Evolutionary conservation across 2,113 vertebrate species (phyloP), one percentile per base, ranked within the genome.

Genomic region (Prietella phreatophila): DNA sequence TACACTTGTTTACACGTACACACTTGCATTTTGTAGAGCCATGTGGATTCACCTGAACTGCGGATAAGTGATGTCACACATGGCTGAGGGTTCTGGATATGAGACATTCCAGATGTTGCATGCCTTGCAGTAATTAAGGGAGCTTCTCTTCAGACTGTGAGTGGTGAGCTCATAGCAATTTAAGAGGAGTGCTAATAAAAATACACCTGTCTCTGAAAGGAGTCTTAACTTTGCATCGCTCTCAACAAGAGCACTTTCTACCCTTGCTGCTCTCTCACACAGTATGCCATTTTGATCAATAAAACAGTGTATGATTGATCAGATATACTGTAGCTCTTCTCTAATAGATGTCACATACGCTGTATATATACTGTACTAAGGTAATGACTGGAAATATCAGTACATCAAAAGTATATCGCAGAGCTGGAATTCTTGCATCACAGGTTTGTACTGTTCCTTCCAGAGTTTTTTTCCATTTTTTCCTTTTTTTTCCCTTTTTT

Each of bases 161-260:
- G 90, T 85, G 93, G 90, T 96, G 96, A 96, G 95, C 94, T 95
- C 95, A 95, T 95, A 95, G 95, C 94, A 95, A 93, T 96, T 96
- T 95, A 94, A 94, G 92, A 94, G 94, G 92, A 93, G 93, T 92
- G 90, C 93, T 96, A 95, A 95, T 97, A 97, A 97, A 97, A 96
- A 96, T 96, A 95, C 96, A 97, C 96, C 96, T 97, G 97, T 95
- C 94, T 95, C 91, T 89, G 93, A 95, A 95, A 93, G 19, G 93
- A 95, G 92, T 92, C 91, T 95, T 95, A 36, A 86, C 95, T 19
- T 47, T 27, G 20, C 30, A 58, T 33, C 42, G 56, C 86, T 53
- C 75, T 20, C 42, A 33, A 5, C 75, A 56, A 30, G 76, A n/a
- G 20, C 25, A 78, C 55, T 61, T 78, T 78, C 14, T 9, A 76